Base-by-base conservation (phyloP, 23 tunicate species). In the Phallusia fumigata region DNA sequence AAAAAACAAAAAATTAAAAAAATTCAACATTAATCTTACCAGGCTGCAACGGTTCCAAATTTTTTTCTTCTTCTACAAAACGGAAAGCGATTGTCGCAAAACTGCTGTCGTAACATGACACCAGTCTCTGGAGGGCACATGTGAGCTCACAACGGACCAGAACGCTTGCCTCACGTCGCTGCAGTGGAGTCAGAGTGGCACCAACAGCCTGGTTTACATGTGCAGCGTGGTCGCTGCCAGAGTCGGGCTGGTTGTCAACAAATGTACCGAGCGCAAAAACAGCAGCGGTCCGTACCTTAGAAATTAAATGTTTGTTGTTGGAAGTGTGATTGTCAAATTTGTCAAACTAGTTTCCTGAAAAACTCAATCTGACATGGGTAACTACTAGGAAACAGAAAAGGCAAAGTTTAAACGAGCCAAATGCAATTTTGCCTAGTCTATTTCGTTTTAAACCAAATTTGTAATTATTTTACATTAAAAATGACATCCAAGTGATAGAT, bases 251-350 rank as follows among this genome's bases (percentile, higher is more conserved):
- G 82, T 88, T 84, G 88, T 85, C 96, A 28, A 96, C 90, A 74
- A 90, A 96, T n/a, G 94, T 89, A 44, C 97, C 96, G 31, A 96
- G 90, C 15, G 96, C 97, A 69, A 77, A 96, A 8, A 96, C 89
- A 0, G 96, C 99, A 18, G 99, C 96, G 0, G 99, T 81, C 22
- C 99, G 97, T 33, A 94, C 98, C 98, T 94, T 79, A 40, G 22
- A 22, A 24, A 58, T 6, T 22, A 24, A 58, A 58, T 40, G 47
- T 40, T 40, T 5, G n/a, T n/a, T n/a, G n/a, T n/a, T n/a, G n/a
- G n/a, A n/a, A n/a, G 5, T 40, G 47, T 40, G 47, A 40, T 40
- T 40, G 10, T 3, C 10, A 40, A 40, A 40, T 5, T 10, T 3
- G 47, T 3, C 10, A 40, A 40, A 10, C 47, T n/a, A n/a, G n/a